Base-by-base conservation (phyloP, 1,140 invertebrate species). In the Drosophila neocordata region DNA sequence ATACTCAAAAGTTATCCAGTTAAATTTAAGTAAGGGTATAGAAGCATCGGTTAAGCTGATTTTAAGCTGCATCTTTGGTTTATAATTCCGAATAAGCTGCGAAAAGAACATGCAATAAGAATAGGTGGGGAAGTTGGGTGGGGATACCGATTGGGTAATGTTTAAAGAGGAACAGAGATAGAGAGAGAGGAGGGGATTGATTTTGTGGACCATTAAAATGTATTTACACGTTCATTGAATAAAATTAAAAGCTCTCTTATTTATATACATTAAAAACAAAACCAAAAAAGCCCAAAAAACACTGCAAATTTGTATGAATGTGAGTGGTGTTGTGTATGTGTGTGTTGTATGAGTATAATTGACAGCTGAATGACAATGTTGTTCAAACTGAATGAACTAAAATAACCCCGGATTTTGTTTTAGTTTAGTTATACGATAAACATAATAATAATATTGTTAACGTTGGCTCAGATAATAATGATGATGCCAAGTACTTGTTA, bases 161-260 rank as follows among this genome's bases (percentile, higher is more conserved):
- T 31, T 3, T 31, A 31, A 31, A 31, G 27, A 31, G 27, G 6
- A 7, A 5, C 1, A 31, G 27, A 31, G 27, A 7, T 24, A 8
- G 12, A 9, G 15, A n/a, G 53, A 35, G 53, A 20, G 53, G 31
- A 11, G 27, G 22, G 53, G 13, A 56, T 15, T 56, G 53, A 31
- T 56, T 56, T 56, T 56, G 53, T 18, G 53, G 53, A 34, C 55
- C 74, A 77, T 84, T 87, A 81, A 84, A 87, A 77, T 66, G 82
- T 84, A 84, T 85, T 85, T 85, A 81, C 82, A 87, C 82, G 82
- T 87, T 77, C 82, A 81, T 81, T 85, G 82, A 87, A 74, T 64
- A 27, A 44, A 74, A 64, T 79, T 73, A 64, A 69, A 84, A 77
- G 81, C 70, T 66, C 65, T 69, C 55, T 38, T 53, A 62, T 62